phyloP scores from a whole-genome alignment of 1,140 invertebrate genomes.

The Pseudomyrmex gracilis region DNA sequence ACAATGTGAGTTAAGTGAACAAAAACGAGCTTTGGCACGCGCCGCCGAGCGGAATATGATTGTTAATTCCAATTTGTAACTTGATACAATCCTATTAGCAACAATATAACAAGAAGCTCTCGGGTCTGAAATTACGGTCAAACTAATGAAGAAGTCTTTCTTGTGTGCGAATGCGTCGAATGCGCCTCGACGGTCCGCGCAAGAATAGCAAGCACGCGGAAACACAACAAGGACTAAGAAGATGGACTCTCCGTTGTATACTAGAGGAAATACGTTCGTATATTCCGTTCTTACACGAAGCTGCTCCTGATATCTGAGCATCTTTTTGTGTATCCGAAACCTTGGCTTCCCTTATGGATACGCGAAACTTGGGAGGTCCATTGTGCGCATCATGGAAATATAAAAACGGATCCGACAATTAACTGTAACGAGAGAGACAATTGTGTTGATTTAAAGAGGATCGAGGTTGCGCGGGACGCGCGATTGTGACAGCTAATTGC shows the following conservation, averaged over 20 bases:
- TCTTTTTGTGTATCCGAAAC: too few relatives aligned
- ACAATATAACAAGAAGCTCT: conserved; percentile 7
- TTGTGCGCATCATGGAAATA: conserved; percentile 6
- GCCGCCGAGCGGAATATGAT: not conserved
- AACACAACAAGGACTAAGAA: conserved; percentile 13
- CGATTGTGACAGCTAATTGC: conserved; percentile 20
- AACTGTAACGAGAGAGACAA: not conserved
- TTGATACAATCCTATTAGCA: conserved; percentile 33
- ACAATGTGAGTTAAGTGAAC: not conserved
- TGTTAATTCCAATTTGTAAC: conserved; percentile 37
- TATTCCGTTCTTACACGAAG: not conserved
- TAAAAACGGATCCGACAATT: conserved; percentile 30
- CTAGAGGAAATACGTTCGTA: not conserved
- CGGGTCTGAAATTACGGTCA: conserved; percentile 37
- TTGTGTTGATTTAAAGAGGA: conserved; percentile 20
- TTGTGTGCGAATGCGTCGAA: conserved; percentile 27
- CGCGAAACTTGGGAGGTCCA: not conserved
- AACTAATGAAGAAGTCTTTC: conserved; percentile 43
- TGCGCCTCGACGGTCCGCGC: not conserved
- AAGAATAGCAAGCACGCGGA: conserved; percentile 11
- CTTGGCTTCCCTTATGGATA: conserved; percentile 7
- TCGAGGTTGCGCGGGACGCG: not conserved
- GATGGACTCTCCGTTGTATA: not conserved
- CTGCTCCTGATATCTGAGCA: conserved; percentile 7
- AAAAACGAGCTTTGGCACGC: not conserved